A percentile compares a stretch with the other conserved stretches of the same genome.
These are phyloP conservation scores for Delia radicum DNA, from an alignment of 1,140 invertebrate species.

Conservation along the genomic window DNA sequence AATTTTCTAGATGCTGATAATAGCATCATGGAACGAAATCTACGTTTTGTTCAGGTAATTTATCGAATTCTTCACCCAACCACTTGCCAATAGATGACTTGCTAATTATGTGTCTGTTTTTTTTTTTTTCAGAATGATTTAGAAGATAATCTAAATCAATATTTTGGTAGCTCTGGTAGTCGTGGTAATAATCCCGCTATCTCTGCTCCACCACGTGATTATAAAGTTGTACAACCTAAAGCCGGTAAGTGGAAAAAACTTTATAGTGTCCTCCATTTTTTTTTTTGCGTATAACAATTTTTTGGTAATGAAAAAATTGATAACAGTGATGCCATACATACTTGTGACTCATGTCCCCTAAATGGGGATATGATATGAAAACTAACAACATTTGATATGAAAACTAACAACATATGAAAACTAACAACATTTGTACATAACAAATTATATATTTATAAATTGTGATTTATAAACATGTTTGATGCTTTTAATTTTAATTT, in stretches of 20 bases:
- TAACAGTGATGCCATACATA: too few relatives aligned
- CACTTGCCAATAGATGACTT: not conserved
- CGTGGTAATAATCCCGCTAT: not conserved
- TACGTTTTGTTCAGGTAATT: slow-evolving; percentile 56
- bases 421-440: too few relatives aligned
- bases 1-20: slow-evolving; percentile 47
- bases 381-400: too few relatives aligned
- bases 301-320: too few relatives aligned
- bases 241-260: slow-evolving; percentile 40
- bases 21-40: slow-evolving; percentile 56
- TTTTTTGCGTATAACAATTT: too few relatives aligned
- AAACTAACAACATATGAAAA: too few relatives aligned
- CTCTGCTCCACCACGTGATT: slow-evolving; percentile 40
- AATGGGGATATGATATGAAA: too few relatives aligned
- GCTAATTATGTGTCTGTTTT: not conserved
- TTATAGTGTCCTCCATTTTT: not conserved
- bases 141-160: slow-evolving; percentile 53
- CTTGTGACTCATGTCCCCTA: too few relatives aligned
- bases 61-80: not conserved
- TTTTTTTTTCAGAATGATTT: slow-evolving; percentile 44
- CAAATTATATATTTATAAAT: too few relatives aligned
- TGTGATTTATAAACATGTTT: too few relatives aligned
- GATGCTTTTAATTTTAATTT: too few relatives aligned
- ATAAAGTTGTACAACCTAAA: slow-evolving; percentile 45
- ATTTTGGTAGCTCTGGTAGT: slow-evolving; percentile 33